A percentile compares a stretch with the other conserved stretches of the same genome.
These are phyloP conservation scores for Acanthosepion pharaonis DNA, from an alignment of 2,888 invertebrate species.

Conservation along the genomic window DNA sequence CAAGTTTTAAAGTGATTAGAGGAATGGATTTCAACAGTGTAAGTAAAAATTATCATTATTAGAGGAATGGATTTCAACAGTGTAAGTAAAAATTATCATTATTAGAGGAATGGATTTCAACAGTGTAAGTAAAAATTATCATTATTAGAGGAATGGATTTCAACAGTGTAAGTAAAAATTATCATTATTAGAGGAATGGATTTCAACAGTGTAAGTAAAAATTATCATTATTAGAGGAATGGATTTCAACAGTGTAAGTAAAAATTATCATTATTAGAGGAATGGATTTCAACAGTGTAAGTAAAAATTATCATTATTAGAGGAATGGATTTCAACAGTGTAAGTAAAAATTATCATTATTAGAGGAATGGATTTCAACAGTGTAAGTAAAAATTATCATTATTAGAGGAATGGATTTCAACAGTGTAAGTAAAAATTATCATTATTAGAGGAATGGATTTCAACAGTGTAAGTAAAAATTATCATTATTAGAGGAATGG, in stretches of 20 bases:
- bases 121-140: neutral
- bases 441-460: neutral
- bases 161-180: no score
- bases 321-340: no score
- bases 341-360: no score
- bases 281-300: conserved; percentile 33
- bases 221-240: neutral
- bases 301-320: neutral
- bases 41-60: no score
- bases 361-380: conserved; percentile 1
- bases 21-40: conserved; percentile 34
- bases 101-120: conserved; percentile 1
- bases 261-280: neutral
- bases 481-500: neutral
- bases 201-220: neutral
- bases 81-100: no score
- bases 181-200: neutral
- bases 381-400: neutral
- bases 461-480: neutral
- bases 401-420: no score
- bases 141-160: no score
- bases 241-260: no score
- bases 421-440: no score
- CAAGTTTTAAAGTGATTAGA: neutral
- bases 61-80: no score